Base-by-base conservation (phyloP, 2,113 vertebrate genomes). In the Lontra canadensis region DNA sequence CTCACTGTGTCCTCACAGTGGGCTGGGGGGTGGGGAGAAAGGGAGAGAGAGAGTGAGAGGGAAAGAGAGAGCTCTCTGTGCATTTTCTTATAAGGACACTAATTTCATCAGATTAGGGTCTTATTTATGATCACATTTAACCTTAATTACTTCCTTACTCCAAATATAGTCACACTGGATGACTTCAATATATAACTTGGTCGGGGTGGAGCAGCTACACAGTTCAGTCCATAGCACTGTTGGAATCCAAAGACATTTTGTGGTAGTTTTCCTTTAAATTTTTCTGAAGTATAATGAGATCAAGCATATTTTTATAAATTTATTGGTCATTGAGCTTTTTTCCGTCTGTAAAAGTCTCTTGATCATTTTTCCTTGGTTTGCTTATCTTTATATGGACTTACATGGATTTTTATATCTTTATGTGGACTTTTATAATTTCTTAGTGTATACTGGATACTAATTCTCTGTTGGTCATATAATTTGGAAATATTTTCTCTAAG, bases 361-460 rank as follows among this genome's bases (percentile, higher is more conserved):
- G 26, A 90, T 52, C 69, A 96, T 79, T 65, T 83, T 79, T 65
- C 57, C 47, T 94, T 88, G 59, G 49, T 84, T 88, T 87, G 13
- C 17, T 88, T 49, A 3, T 55, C 17, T 69, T 95, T 85, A 26
- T 79, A 57, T 55, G 71, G 83, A 67, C 10, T 65, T 93, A 61
- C 0, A 34, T 55, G 36, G 36, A 86, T 67, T 90, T 73, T 93
- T 84, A 63, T 85, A 49, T 85, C 69, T 86, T 86, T 87, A 61
- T 44, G n/a, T 80, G 42, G 61, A 69, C 85, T 91, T 95, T 39
- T 67, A 79, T n/a, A 90, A 74, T 36, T 93, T 93, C 55, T 87
- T 69, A 88, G 49, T 81, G 18, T 94, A 82, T 90, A 93, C 39
- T 61, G 39, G 81, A 69, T 80, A 69, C 52, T 95, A 71, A 73